A percentile compares a stretch with the other conserved stretches of the same genome.
These are phyloP conservation scores for Beroe ovata DNA, from an alignment of 37 sponge, comb jelly and placozoan genomes.

Conservation along the genomic window DNA sequence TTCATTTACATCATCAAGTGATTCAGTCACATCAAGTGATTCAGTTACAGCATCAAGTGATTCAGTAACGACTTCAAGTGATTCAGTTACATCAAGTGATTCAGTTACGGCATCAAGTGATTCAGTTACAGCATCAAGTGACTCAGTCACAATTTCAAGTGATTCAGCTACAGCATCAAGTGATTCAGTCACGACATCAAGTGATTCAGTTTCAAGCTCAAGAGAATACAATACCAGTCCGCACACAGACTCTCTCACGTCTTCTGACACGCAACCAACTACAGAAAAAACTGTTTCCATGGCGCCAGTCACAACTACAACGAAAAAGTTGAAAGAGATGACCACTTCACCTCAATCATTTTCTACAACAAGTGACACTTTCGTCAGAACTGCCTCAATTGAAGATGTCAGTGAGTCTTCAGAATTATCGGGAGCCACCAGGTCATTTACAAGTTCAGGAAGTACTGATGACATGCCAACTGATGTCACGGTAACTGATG, in stretches of 20 bases:
- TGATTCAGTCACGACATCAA: too few species aligned
- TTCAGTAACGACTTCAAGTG: not conserved
- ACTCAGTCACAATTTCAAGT: too few species aligned
- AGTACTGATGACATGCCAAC: not conserved
- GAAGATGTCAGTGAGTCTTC: not conserved
- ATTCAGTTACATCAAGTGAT: too few species aligned
- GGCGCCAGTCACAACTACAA: not conserved
- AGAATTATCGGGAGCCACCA: not conserved
- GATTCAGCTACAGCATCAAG: too few species aligned
- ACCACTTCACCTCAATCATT: not conserved
- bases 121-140: too few species aligned
- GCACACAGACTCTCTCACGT: too few species aligned
- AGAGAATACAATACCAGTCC: too few species aligned
- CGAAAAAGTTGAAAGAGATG: not conserved
- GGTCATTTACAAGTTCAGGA: not conserved
- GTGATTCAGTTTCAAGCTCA: too few species aligned
- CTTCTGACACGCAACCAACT: not conserved
- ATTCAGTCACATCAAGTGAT: not conserved
- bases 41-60: not conserved
- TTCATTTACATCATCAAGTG: too few species aligned
- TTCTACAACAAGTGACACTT: too few species aligned
- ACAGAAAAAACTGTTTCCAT: not conserved
- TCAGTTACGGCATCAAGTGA: too few species aligned
- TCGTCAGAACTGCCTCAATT: not conserved
- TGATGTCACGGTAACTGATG: too few species aligned